Evolutionary conservation across 2,888 invertebrate genomes (phyloP), one percentile per base, ranked within the genome.

Genomic region (Trachelus stipa): DNA sequence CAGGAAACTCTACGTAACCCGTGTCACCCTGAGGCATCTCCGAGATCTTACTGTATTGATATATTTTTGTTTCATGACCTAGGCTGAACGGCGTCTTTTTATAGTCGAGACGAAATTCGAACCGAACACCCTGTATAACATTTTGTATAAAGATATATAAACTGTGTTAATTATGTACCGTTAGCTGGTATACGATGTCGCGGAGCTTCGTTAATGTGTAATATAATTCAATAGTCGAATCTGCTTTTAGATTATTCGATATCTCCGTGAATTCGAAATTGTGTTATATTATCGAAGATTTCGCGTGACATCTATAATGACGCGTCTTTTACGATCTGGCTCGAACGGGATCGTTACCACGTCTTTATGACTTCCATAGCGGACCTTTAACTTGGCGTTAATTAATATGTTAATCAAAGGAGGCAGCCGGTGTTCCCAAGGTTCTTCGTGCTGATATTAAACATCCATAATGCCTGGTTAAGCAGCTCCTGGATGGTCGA

Each of bases 321-420:
- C 23, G 23, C 9, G 9, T 23, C 56, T 56, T 9, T 56, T 23
- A 23, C 56, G 56, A 2, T 23, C 56, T 23, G 23, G 56, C 71
- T 71, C 15, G 34, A 34, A 71, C 31, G 31, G 12, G 71, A 71
- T 71, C 71, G 82, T 79, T 76, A 83, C 84, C 73, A 81, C 79
- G 84, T 81, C 80, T 82, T 84, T 84, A 81, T 76, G 74, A 77
- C 77, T 73, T 56, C 68, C 77, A 15, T 73, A 74, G 79, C 77
- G 37, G 31, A 75, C 31, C 31, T 30, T 75, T 56, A 12, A 31
- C 37, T 56, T 40, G 68, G 73, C 77, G 84, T 84, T 85, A 85
- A 85, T 85, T 81, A 85, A 84, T 83, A 81, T 79, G 79, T 85
- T 81, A 82, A 85, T 81, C 81, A 84, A 81, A 79, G 80, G 81